phyloP scores from a whole-genome alignment of 2,113 vertebrate genomes.

The Ellobius talpinus region DNA sequence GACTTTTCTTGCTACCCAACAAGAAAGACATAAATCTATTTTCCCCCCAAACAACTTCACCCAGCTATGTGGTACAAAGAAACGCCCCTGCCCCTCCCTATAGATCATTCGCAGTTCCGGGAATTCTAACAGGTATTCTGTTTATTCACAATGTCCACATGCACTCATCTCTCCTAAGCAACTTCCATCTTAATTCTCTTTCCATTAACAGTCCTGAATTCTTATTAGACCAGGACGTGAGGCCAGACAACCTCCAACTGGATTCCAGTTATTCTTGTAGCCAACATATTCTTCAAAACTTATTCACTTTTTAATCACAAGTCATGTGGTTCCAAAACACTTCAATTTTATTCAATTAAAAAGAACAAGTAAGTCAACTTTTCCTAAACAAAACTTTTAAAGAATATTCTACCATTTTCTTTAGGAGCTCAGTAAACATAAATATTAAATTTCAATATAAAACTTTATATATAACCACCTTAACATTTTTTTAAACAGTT shows the following conservation, averaged over 20 bases:
- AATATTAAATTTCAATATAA: conserved; percentile 84
- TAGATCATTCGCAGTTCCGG: conserved; percentile 20
- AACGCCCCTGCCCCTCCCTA: conserved; percentile 70
- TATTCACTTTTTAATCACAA: conserved; percentile 77
- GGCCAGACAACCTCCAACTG: conserved; percentile 57
- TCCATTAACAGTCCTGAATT: conserved; percentile 51
- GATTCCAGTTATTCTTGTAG: neutral
- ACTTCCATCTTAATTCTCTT: conserved; percentile 49
- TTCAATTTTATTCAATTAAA: conserved; percentile 86
- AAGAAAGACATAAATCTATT: conserved; percentile 7
- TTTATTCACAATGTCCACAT: conserved; percentile 57
- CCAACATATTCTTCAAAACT: conserved; percentile 52
- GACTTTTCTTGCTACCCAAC: conserved; percentile 70
- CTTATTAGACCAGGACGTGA: conserved; percentile 24
- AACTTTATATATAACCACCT: conserved; percentile 85
- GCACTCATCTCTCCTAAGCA: conserved; percentile 21
- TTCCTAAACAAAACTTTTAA: conserved; percentile 84
- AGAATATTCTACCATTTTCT: conserved; percentile 79
- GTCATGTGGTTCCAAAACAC: conserved; percentile 78
- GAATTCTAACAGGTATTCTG: conserved; percentile 57
- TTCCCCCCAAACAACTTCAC: conserved; percentile 64
- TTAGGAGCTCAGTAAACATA: conserved; percentile 85
- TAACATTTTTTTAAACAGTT: conserved; percentile 84
- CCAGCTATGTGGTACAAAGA: conserved; percentile 72
- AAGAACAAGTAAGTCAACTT: conserved; percentile 84